Base-by-base conservation (phyloP, 2,888 invertebrate species). In the Ophioninae sp. region DNA sequence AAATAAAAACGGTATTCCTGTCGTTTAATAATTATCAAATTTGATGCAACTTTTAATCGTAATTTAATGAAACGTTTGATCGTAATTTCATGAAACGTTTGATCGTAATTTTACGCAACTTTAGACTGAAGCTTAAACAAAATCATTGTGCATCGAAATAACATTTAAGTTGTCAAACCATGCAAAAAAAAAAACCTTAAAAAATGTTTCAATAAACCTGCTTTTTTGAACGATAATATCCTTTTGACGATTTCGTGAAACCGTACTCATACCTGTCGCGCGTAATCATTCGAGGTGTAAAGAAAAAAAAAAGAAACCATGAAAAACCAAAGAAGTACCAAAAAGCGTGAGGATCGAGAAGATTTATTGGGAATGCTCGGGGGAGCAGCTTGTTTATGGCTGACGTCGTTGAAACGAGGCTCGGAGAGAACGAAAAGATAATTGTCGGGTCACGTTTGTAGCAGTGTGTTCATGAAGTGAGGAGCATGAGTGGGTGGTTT, bases 401-500 rank as follows among this genome's bases (percentile, higher is more conserved):
- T 67, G 76, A 73, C 68, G 56, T 80, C 59, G 73, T 73, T 62
- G 37, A 72, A 72, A 65, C 44, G 56, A 41, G 23, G 61, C 41
- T 57, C 57, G 44, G 41, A 69, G 50, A 81, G 59, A 59, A 61
- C 50, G 44, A 74, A 74, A 77, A 61, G 77, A 81, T 81, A 74
- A 83, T 83, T 81, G 44, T 77, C 56, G 20, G 59, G 37, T 59
- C 56, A 62, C 59, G 73, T 74, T 20, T 64, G 30, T 74, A 78
- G 74, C 57, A 67, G 13, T 30, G 44, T 69, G 50, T 56, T 39
- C 70, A 65, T 13, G 56, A 30, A 70, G 50, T 56, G 37, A 37
- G 59, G 74, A 77, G 77, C 73, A 69, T 69, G 65, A 81, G 81
- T 81, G 77, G 74, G 80, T 78, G 56, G 74, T 70, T 77, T 74